phyloP scores from a whole-genome alignment of 2,113 vertebrate species.

The Salminus brasiliensis region DNA sequence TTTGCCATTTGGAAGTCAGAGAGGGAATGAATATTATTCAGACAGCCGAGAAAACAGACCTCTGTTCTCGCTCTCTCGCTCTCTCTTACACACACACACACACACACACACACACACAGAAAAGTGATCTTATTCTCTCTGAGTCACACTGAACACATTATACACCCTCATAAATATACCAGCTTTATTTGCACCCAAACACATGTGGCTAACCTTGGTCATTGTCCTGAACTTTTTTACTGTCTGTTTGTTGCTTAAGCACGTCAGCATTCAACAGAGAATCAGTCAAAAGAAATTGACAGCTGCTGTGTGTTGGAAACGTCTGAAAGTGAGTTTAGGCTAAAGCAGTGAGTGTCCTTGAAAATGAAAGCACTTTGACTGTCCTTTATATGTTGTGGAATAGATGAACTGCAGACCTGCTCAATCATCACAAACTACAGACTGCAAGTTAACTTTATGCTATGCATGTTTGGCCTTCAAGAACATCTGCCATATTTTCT shows the following conservation, averaged over 20 bases:
- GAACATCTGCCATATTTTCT: background rate
- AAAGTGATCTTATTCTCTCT: background rate
- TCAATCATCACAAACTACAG: too few relatives aligned
- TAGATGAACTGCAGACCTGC: background rate
- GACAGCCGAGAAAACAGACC: conserved; percentile 45
- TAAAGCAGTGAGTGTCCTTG: background rate
- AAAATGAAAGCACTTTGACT: background rate
- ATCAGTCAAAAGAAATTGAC: background rate
- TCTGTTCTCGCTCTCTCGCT: background rate
- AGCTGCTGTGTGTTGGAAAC: background rate
- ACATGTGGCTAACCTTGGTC: background rate
- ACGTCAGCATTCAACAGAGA: background rate
- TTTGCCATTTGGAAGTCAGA: conserved; percentile 42
- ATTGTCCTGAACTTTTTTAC: background rate
- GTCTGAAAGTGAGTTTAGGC: background rate
- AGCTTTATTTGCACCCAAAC: conserved; percentile 14
- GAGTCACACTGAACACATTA: background rate
- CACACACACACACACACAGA: background rate
- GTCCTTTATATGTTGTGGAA: background rate
- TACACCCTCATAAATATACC: conserved; percentile 5
- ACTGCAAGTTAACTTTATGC: too few relatives aligned
- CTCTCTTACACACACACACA: background rate
- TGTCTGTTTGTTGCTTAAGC: background rate
- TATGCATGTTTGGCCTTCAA: background rate
- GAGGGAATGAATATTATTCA: conserved; percentile 48